Percentiles rank a stretch among this genome's conserved stretches.
phyloP scores from a whole-genome alignment of 2,113 vertebrate genomes.

The Carlito syrichta region DNA sequence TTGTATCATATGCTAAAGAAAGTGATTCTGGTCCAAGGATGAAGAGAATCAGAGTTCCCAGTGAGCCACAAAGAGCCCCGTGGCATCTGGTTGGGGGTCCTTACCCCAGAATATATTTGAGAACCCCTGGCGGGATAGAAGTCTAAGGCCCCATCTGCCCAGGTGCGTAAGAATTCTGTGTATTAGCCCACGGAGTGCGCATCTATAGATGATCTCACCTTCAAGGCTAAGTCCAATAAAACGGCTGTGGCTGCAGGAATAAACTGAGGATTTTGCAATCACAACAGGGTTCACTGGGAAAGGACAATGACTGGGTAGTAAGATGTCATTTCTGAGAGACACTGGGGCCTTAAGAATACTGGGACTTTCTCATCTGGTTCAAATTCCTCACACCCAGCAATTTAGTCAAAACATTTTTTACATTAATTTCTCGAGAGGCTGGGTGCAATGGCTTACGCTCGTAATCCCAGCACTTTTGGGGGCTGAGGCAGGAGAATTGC shows the following conservation, averaged over 20 bases:
- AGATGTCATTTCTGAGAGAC: too few relatives aligned
- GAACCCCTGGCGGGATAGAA: not conserved
- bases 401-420: not conserved
- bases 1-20: not conserved
- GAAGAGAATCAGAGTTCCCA: not conserved
- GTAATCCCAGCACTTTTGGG: too few relatives aligned
- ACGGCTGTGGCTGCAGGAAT: not conserved
- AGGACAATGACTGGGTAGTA: not conserved
- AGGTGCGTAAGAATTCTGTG: not conserved
- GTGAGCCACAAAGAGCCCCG: not conserved
- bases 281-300: rapidly evolving
- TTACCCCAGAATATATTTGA: not conserved
- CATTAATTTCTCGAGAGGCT: too few relatives aligned
- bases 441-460: too few relatives aligned
- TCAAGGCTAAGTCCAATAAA: not conserved
- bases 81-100: not conserved
- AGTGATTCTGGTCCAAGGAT: not conserved
- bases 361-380: not conserved
- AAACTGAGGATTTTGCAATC: not conserved
- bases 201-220: too few relatives aligned
- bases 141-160: not conserved
- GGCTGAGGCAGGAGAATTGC: too few relatives aligned
- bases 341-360: not conserved
- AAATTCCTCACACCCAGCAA: not conserved
- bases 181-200: rapidly evolving